Evolutionary conservation across 2,888 invertebrate genomes (phyloP).

Genomic region (Lasius platythorax): DNA sequence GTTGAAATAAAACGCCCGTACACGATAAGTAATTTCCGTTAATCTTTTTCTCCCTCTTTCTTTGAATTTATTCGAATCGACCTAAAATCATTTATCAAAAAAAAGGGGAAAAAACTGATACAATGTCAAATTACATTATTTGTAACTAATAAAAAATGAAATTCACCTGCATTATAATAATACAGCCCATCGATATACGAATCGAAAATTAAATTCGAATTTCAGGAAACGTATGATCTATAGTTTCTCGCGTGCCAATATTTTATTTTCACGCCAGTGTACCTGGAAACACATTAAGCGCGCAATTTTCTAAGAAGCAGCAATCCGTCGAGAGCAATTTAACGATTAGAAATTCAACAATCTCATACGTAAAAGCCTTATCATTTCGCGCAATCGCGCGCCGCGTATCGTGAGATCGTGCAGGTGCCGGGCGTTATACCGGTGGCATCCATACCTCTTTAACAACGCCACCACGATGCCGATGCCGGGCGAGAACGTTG

Average conservation of each 20-base stretch:
- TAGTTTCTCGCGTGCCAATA: not conserved
- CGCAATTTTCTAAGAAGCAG: constrained; percentile 18
- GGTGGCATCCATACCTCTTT: constrained; percentile 31
- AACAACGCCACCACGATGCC: constrained; percentile 21
- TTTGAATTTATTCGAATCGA: not conserved
- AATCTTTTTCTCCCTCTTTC: not conserved
- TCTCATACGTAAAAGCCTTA: not conserved
- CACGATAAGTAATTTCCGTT: not conserved
- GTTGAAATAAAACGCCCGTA: constrained; percentile 28
- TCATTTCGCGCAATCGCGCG: constrained; percentile 2
- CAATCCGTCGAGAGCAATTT: not conserved
- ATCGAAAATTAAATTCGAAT: not conserved
- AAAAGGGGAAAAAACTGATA: not conserved
- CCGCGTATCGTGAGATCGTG: constrained; percentile 15
- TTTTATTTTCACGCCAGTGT: not conserved
- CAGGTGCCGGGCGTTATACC: constrained; percentile 25
- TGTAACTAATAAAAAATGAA: not conserved
- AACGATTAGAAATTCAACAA: constrained; percentile 1
- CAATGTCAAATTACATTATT: not conserved
- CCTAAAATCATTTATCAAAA: not conserved
- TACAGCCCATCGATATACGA: not conserved
- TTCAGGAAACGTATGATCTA: not conserved
- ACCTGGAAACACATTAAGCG: not conserved
- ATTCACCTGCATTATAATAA: not conserved
- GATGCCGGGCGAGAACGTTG: not conserved